Evolutionary conservation across 1,140 invertebrate species (phyloP).

Genomic region (Zaprionus davidi): DNA sequence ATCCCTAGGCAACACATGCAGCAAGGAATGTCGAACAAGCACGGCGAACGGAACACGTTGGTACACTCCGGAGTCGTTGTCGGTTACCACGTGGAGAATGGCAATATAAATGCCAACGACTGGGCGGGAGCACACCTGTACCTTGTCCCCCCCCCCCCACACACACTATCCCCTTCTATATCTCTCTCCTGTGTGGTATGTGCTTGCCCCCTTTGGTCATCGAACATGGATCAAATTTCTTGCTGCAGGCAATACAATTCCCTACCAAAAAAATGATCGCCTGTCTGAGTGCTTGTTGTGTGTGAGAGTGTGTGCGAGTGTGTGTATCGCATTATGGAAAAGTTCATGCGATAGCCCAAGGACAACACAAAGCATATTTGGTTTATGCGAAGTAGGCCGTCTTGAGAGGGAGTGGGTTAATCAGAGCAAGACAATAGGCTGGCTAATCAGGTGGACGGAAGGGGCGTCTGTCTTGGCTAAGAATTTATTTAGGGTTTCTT

Average conservation of each 20-base stretch:
- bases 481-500: not conserved
- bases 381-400: conserved; percentile 1
- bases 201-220: conserved; percentile 29
- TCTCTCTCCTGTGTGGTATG: conserved; percentile 14
- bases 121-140: not conserved
- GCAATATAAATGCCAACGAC: conserved; percentile 19
- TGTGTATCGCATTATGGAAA: not conserved
- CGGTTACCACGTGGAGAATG: conserved; percentile 6
- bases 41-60: not conserved
- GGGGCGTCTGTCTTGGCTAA: not conserved
- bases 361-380: not conserved
- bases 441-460: not conserved
- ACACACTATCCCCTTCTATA: not conserved
- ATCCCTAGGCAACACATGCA: conserved; percentile 38
- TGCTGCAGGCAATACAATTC: conserved; percentile 20
- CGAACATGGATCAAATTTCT: conserved; percentile 47
- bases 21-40: conserved; percentile 1
- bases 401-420: conserved; percentile 13
- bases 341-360: not conserved
- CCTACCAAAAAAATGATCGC: conserved; percentile 17
- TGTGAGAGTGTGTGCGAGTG: not conserved
- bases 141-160: not conserved
- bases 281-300: conserved; percentile 46
- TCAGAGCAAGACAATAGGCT: conserved; percentile 17
- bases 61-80: not conserved